Conservation (phyloP, 2,888 invertebrate species). For the Auanema sp. region DNA sequence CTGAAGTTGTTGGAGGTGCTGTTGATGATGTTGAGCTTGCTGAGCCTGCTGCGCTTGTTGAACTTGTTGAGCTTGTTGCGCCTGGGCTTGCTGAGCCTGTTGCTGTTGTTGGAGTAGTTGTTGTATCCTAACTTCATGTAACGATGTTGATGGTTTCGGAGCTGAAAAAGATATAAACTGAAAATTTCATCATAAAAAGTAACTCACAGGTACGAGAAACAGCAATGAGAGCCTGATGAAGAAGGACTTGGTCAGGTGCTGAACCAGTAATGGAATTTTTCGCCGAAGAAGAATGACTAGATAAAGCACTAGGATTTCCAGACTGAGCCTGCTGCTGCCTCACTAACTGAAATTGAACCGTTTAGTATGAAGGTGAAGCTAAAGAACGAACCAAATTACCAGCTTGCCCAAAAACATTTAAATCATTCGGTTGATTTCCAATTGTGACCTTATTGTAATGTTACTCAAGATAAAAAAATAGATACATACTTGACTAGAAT, state of each 20-base stretch:
- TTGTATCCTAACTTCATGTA: conserved; percentile 17
- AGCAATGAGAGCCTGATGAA: conserved; percentile 41
- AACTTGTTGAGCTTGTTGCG: background rate
- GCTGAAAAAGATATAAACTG: conserved; percentile 1
- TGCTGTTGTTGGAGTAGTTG: conserved; percentile 15
- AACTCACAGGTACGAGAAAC: background rate
- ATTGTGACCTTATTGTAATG: background rate
- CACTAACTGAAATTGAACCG: conserved; percentile 2
- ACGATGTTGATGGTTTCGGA: conserved; percentile 2
- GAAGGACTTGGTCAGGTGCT: conserved; percentile 29
- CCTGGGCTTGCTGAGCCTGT: background rate
- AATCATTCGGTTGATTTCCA: conserved; percentile 15
- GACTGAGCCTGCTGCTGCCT: background rate
- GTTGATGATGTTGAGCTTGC: conserved; percentile 11
- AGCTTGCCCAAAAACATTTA: conserved; percentile 8
- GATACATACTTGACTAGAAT: background rate
- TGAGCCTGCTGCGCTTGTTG: conserved; percentile 13
- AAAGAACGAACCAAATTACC: background rate
- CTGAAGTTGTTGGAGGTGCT: conserved; percentile 8
- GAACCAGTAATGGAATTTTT: conserved; percentile 17
- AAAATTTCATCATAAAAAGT: background rate
- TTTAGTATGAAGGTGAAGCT: no score
- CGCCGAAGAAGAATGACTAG: conserved; percentile 3
- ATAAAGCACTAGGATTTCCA: background rate
- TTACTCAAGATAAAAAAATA: conserved; percentile 9